Base-by-base conservation (phyloP, 2,888 invertebrate genomes). In the Petrolisthes cinctipes region DNA sequence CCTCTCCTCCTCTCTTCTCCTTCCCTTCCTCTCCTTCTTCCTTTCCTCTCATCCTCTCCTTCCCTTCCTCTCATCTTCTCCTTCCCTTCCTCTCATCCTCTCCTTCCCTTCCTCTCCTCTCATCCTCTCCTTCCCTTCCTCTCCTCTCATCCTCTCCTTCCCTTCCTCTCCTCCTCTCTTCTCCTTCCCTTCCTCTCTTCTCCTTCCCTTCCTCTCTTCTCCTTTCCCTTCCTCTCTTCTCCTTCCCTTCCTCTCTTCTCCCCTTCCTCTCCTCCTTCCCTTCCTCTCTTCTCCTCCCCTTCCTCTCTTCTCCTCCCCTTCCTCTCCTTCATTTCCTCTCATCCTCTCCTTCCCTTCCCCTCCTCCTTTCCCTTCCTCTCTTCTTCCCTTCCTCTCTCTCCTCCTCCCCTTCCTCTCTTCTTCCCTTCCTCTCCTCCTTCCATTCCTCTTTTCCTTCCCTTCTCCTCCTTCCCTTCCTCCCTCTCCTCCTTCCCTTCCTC, bases 261-360 rank as follows among this genome's bases (percentile, higher is more conserved):
- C n/a, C 61, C 61, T 81, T 23, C 51, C 61, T 81, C 81, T 61
- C 61, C 20, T 23, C 20, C 81, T 81, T 23, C 17, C 61, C 23
- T 66, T 81, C 61, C 6, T 23, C 3, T 23, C 51, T 23, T 61
- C 57, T 7, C 6, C 23, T 5, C 17, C 51, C 76, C n/a, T n/a
- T n/a, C n/a, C 71, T n/a, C n/a, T n/a, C 71, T n/a, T 17, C 71
- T n/a, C n/a, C 71, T 71, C n/a, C 71, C n/a, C 14, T 5, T n/a
- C 71, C 71, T 71, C 71, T 5, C n/a, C 7, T n/a, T 14, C 71
- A 11, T 71, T n/a, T n/a, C n/a, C 71, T n/a, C n/a, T n/a, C n/a
- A 17, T 5, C 71, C 37, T 71, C 71, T 71, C 7, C 71, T n/a
- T 61, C 61, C 11, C 61, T 61, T 11, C 11, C 61, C 11, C 61